A percentile compares a stretch with the other conserved stretches of the same genome.
These are phyloP conservation scores for Mesochorus sp. DNA, from an alignment of 2,888 invertebrate species.

Conservation along the genomic window DNA sequence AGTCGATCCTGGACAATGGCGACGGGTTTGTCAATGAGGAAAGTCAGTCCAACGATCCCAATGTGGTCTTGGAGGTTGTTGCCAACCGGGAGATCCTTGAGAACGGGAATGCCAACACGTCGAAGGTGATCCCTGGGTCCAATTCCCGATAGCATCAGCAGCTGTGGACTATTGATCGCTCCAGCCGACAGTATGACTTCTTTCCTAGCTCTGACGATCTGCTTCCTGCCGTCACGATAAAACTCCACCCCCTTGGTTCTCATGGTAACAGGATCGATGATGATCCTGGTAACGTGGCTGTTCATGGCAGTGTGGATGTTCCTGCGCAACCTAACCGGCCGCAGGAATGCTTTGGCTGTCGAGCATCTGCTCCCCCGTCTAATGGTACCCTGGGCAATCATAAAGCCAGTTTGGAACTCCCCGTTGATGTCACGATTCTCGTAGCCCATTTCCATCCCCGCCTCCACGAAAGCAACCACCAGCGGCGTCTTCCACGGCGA, in stretches of 20 bases:
- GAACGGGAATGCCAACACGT: constrained; percentile 87
- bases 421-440: constrained; percentile 93
- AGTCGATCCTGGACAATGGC: constrained; percentile 91
- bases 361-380: constrained; percentile 90
- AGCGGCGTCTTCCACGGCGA: constrained; percentile 93
- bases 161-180: constrained; percentile 94
- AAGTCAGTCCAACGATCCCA: constrained; percentile 92
- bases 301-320: constrained; percentile 93
- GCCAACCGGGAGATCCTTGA: constrained; percentile 90
- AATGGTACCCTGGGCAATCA: constrained; percentile 92
- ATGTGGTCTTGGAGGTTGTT: constrained; percentile 95
- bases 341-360: constrained; percentile 93
- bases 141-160: constrained; percentile 95
- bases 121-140: constrained; percentile 88
- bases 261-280: constrained; percentile 89
- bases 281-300: constrained; percentile 89
- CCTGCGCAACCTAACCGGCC: constrained; percentile 88
- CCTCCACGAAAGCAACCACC: constrained; percentile 91
- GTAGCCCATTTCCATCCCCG: constrained; percentile 92
- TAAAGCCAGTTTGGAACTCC: constrained; percentile 90
- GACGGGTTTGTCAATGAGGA: constrained; percentile 91
- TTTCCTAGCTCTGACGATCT: constrained; percentile 88
- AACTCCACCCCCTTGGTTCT: constrained; percentile 92
- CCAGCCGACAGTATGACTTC: constrained; percentile 95
- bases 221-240: constrained; percentile 87